These are phyloP conservation scores for Hirundichthys speculiger DNA, from an alignment of 2,113 vertebrate species.

Conservation along the genomic window DNA sequence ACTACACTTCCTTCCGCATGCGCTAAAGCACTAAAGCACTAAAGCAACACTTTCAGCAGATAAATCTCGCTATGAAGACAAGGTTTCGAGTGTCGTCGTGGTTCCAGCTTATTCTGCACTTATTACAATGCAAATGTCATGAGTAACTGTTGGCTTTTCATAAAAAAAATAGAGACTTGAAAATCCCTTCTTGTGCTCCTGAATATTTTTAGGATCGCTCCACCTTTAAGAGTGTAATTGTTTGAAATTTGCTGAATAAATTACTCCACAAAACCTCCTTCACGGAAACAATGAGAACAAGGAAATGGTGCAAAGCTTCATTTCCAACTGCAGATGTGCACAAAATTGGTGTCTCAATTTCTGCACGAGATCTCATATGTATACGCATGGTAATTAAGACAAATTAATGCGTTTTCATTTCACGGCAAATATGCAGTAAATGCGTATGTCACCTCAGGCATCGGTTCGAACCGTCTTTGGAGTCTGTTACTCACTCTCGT, in stretches of 20 bases:
- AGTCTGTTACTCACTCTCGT: conserved; percentile 3
- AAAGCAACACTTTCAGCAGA: conserved; percentile 40
- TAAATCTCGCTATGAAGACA: conserved; percentile 72
- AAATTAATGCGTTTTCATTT: conserved; percentile 14
- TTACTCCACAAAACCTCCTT: conserved; percentile 36
- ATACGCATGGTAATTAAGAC: background rate
- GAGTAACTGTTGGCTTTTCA: conserved; percentile 75
- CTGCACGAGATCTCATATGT: background rate
- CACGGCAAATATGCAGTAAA: background rate
- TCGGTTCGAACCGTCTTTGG: conserved; percentile 2
- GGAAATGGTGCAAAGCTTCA: conserved; percentile 6
- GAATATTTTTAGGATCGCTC: conserved; percentile 65
- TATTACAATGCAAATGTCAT: conserved; percentile 72
- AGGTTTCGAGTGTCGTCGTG: conserved; percentile 62
- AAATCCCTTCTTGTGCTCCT: conserved; percentile 61
- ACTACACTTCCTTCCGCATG: conserved; percentile 42
- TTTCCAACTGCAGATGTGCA: background rate
- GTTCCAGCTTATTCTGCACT: conserved; percentile 61
- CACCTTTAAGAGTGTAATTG: conserved; percentile 64
- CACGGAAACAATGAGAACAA: conserved; percentile 7
- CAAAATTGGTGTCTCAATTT: background rate
- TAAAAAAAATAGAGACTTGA: conserved; percentile 69
- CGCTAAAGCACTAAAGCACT: conserved; percentile 61
- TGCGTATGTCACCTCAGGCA: background rate
- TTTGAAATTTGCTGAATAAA: conserved; percentile 61